Base-by-base conservation (phyloP, 1,140 invertebrate species). In the Camponotus vicinus region DNA sequence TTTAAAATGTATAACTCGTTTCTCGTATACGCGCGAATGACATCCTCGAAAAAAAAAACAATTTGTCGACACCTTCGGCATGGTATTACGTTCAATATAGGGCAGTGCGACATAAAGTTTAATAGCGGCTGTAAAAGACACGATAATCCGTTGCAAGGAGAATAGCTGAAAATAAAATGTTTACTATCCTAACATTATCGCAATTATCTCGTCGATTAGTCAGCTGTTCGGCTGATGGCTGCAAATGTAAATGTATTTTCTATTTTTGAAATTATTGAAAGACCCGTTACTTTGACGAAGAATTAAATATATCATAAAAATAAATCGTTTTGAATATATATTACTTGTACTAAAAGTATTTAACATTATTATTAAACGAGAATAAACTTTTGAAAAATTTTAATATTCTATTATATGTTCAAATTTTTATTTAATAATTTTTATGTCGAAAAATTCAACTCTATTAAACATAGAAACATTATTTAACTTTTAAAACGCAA, bases 141-240 rank as follows among this genome's bases (percentile, higher is more conserved):
- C 37, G 67, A 71, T 13, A 73, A 61, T 83, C 79, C 32, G 69
- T 57, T 83, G 79, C 42, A 83, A 45, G 59, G 52, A 59, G 11
- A 82, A 7, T 75, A 73, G 79, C 79, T 83, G 79, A 18, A 83
- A 83, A 75, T 73, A 83, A 83, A 52, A 61, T 5, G 13, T 75
- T 75, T 57, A 32, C 67, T 83, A 75, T 73, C 37, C 79, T 75
- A 73, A 61, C 11, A 49, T 63, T 75, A 73, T 73, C 18, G 40
- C 13, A 69, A 11, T 66, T 69, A 61, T 83, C 32, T 40, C n/a
- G 40, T 49, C 42, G 40, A 61, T 49, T 59, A 13, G 15, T 71
- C 66, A 21, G 15, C 42, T 71, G n/a, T 21, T 59, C 42, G 66
- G 49, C 27, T 18, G 40, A 40, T 75, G 52, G 52, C 52, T 82